Evolutionary conservation across 2,888 invertebrate species (phyloP), one percentile per base, ranked within the genome.

Genomic region (Brenthis daphne): DNA sequence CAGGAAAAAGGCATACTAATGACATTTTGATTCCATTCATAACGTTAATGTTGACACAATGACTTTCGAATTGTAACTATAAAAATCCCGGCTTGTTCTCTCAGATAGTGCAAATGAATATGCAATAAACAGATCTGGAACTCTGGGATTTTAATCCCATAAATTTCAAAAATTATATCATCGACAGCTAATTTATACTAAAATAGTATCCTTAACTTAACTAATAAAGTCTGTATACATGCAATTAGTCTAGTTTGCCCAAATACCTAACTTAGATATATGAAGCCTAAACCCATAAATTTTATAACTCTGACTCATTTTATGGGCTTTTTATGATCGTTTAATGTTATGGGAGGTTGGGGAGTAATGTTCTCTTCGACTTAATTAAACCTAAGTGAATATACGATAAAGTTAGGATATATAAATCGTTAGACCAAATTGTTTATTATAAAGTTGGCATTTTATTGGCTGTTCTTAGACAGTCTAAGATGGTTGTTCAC

Each of bases 231-330:
- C 54, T 13, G 5, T 13, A 16, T 1, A 6, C 12, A 29, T 0
- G 37, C 37, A 1, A 11, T 50, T 50, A 33, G 29, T 24, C 12
- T 60, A 16, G 33, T 60, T 11, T 48, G 4, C n/a, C 11, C 11
- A 6, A 1, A 29, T 60, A 60, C n/a, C 48, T 50, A 50, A n/a
- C 3, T 29, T 50, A 60, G 24, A 50, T 1, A 29, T n/a, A 50
- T 12, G 47, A 48, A 60, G n/a, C 33, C 33, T 55, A 48, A 29
- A 6, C 47, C 54, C 50, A 48, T 51, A 61, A 60, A 58, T 56
- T 61, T 67, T 63, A 61, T 50, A 37, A 20, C 61, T 6, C 8
- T 63, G 67, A 56, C 51, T 63, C 50, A 67, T 57, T 51, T 63
- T 56, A 67, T 16, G 56, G 20, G 16, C 24, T 24, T 24, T 63